phyloP scores from a whole-genome alignment of 2,797 vertebrate genomes.

The Danio kyathit region DNA sequence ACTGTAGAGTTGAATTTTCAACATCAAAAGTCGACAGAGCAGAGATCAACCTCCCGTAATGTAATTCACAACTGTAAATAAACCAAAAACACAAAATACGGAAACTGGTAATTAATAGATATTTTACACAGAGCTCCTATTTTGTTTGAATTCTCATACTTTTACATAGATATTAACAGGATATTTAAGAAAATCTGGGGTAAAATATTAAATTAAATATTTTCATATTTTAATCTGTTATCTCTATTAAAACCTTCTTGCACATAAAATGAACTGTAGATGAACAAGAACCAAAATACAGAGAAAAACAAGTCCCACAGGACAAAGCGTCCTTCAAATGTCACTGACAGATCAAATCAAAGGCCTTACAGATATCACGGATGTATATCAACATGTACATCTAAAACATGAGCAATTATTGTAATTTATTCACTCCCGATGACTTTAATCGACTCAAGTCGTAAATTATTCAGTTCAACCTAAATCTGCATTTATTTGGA shows the following conservation, averaged over 20 bases:
- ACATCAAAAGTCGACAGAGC: too few species aligned
- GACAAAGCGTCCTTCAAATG: conserved; percentile 28
- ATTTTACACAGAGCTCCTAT: background rate
- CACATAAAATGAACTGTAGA: background rate
- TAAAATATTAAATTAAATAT: background rate
- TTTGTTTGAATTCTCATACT: background rate
- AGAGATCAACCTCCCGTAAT: too few species aligned
- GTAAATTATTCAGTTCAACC: conserved; percentile 40
- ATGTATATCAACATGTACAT: conserved; percentile 45
- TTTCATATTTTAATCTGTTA: background rate
- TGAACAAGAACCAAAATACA: background rate
- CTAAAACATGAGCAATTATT: conserved; percentile 36
- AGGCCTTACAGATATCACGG: background rate
- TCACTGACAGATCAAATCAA: conserved; percentile 35
- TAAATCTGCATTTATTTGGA: conserved; percentile 41
- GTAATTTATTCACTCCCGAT: conserved; percentile 47
- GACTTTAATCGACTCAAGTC: conserved; percentile 10
- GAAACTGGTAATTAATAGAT: too few species aligned
- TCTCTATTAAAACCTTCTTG: background rate
- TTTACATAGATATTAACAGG: background rate
- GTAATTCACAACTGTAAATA: too few species aligned
- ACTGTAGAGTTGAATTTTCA: too few species aligned
- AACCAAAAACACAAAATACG: too few species aligned
- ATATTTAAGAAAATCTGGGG: background rate
- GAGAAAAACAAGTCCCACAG: background rate